Evolutionary conservation across 2,888 invertebrate species (phyloP), one percentile per base, ranked within the genome.

Genomic region (Cerastoderma edule): DNA sequence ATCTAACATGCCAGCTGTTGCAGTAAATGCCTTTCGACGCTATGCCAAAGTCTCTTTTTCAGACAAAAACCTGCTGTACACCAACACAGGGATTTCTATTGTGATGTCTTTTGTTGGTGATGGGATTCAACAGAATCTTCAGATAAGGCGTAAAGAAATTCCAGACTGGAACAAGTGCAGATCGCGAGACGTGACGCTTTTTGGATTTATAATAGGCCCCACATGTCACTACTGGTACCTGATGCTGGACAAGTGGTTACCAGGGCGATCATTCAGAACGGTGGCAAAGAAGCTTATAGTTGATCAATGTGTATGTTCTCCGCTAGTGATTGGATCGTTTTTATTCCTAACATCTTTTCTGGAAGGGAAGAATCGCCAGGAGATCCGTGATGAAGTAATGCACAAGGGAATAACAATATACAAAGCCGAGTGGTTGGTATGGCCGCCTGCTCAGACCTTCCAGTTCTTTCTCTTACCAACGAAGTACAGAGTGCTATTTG

Each of bases 391-490:
- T 48, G 86, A 88, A 60, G 60, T 85, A 8, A 56, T 65, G 19
- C 81, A 80, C 33, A 97, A 98, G 92, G 96, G 96, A 27, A 95
- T 95, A 94, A 95, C 94, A 83, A 93, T 98, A 16, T 97, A 97
- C 90, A 94, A 95, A 64, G 97, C 97, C 6, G 98, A 98, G 92
- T 98, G 97, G 96, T 91, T 96, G 6, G 95, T 98, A 32, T 98
- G 98, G 98, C 98, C 98, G 0, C 96, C 96, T 6, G 97, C 97
- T 0, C 98, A 98, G 92, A 94, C 97, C 53, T 94, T 98, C n/a
- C 98, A 98, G 92, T 98, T 98, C 93, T 97, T 96, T 92, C 95
- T 96, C 89, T 92, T 98, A 82, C 96, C 98, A 13, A 95, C 96
- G 10, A 95, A 94, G 86, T 98, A 95, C 92, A 94, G 98, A 89